phyloP scores from a whole-genome alignment of 2,113 vertebrate genomes.

The Lepidothrix coronata region DNA sequence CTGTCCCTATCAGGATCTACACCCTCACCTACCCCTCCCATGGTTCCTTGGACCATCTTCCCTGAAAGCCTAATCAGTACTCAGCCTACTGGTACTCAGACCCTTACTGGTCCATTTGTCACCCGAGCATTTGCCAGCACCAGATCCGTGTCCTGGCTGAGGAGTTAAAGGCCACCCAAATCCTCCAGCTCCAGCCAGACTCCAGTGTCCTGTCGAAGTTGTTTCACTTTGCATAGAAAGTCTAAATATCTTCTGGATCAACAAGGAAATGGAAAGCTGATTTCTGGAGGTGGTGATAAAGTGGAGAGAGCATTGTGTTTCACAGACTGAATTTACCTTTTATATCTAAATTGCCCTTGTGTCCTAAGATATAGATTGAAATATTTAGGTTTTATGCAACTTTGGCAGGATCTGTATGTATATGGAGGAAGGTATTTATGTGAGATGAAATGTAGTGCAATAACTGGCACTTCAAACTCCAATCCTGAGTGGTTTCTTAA shows the following conservation, averaged over 20 bases:
- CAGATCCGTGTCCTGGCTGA: neutral
- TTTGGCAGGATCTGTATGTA: neutral
- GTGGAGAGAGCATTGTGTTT: neutral
- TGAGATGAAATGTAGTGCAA: neutral
- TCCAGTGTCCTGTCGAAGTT: neutral
- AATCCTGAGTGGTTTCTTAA: accelerated
- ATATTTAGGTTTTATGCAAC: neutral
- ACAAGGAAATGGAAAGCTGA: neutral
- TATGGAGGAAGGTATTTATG: neutral
- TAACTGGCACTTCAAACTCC: neutral
- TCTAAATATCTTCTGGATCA: neutral
- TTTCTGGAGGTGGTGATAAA: neutral
- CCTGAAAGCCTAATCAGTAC: neutral
- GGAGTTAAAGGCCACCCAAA: neutral
- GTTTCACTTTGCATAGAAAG: neutral
- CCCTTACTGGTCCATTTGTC: neutral
- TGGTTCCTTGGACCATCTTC: neutral
- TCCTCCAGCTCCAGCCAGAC: neutral
- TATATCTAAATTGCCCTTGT: neutral
- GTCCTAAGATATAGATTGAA: neutral
- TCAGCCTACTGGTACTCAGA: neutral
- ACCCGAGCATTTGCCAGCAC: neutral
- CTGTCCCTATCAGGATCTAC: no score
- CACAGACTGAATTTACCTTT: neutral
- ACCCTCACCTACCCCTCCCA: no score